Evolutionary conservation across 2,113 vertebrate genomes (phyloP).

Genomic region (Oenanthe melanoleuca): DNA sequence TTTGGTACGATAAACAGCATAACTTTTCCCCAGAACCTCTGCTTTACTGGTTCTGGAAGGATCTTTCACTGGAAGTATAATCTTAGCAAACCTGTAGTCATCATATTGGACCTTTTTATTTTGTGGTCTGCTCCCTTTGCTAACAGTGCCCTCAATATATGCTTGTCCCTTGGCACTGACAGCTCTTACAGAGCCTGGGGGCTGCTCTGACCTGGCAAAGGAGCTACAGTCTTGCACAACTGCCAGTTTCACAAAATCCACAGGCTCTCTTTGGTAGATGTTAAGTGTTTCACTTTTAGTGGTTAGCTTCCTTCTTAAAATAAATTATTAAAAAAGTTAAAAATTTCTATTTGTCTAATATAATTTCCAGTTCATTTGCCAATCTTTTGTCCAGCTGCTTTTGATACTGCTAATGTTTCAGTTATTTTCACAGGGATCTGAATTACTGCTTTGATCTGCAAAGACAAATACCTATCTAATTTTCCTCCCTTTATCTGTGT

Average conservation of each 20-base stretch:
- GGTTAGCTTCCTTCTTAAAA: background rate
- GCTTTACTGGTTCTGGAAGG: background rate
- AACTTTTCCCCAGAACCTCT: background rate
- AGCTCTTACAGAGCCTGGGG: background rate
- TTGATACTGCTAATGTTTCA: conserved; percentile 7
- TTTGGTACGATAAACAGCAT: background rate
- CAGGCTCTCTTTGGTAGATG: background rate
- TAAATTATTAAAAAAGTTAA: background rate
- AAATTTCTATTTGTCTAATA: background rate
- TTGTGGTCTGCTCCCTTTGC: background rate
- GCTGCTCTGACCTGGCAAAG: background rate
- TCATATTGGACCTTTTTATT: background rate
- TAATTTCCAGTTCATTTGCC: background rate
- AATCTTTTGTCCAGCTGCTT: background rate
- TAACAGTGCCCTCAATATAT: background rate
- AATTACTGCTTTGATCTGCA: conserved; percentile 34
- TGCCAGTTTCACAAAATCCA: background rate
- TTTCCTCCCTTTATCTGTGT: conserved; percentile 49
- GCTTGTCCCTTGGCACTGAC: background rate
- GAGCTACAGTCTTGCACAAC: background rate
- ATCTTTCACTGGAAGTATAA: background rate
- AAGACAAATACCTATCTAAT: conserved; percentile 35
- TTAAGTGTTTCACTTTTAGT: background rate
- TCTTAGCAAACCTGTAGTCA: background rate
- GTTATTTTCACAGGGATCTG: conserved; percentile 45